These are phyloP conservation scores for Latheticus oryzae DNA, from an alignment of 2,888 invertebrate genomes.

Conservation along the genomic window DNA sequence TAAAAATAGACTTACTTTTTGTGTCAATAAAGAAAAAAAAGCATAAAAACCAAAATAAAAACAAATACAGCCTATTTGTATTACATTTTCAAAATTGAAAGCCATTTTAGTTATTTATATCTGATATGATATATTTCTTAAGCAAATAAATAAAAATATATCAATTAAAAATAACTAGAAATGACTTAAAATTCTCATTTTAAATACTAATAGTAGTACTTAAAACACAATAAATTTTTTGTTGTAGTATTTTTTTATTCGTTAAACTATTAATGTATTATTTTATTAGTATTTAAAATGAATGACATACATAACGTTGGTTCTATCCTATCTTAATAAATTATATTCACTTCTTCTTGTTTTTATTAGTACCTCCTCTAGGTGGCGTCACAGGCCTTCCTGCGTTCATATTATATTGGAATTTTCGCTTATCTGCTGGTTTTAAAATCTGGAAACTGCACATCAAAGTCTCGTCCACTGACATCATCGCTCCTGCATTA, in stretches of 20 bases:
- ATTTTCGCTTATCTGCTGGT: constrained; percentile 99
- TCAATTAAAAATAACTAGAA: constrained; percentile 36
- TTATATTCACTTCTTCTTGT: constrained; percentile 87
- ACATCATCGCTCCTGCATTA: constrained; percentile 96
- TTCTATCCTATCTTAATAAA: constrained; percentile 40
- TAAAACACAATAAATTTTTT: constrained; percentile 13
- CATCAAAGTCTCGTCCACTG: constrained; percentile 99
- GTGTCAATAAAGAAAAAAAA: constrained; percentile 17
- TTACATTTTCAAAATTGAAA: constrained; percentile 27
- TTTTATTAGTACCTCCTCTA: constrained; percentile 92
- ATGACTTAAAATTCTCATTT: constrained; percentile 49
- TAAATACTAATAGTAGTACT: constrained; percentile 48
- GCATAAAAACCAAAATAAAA: constrained; percentile 37
- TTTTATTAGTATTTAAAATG: constrained; percentile 38
- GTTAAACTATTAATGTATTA: constrained; percentile 9
- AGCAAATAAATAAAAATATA: constrained; percentile 35
- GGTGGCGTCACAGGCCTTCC: constrained; percentile 99
- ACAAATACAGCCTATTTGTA: constrained; percentile 37
- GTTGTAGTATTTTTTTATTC: constrained; percentile 14
- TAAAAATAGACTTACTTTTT: constrained; percentile 34
- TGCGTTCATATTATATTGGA: constrained; percentile 92
- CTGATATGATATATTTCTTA: constrained; percentile 27
- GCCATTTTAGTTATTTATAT: constrained; percentile 36
- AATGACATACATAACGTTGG: constrained; percentile 25
- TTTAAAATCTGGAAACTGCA: constrained; percentile 98